Evolutionary conservation across 2,113 vertebrate species (phyloP).

Genomic region (Aptenodytes patagonicus): DNA sequence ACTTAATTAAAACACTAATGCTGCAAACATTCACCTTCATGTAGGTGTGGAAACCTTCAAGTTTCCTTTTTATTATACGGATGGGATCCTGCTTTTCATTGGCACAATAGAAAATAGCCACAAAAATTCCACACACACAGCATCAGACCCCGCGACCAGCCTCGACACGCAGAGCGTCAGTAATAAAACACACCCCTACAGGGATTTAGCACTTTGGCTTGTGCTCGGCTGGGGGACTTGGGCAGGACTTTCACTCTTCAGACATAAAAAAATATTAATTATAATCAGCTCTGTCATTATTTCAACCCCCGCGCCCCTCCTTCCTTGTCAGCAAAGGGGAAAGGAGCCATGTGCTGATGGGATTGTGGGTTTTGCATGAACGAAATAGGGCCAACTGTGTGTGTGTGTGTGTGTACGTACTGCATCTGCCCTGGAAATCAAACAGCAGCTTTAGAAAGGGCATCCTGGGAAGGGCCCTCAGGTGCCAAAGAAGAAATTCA

Average conservation of each 20-base stretch:
- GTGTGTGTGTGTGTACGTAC: neutral
- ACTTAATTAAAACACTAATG: constrained; percentile 25
- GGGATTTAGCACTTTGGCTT: constrained; percentile 65
- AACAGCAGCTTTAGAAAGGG: neutral
- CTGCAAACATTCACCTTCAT: constrained; percentile 19
- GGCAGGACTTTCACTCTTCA: constrained; percentile 78
- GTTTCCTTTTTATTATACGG: constrained; percentile 70
- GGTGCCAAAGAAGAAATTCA: constrained; percentile 29
- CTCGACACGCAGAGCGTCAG: constrained; percentile 78
- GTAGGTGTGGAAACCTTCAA: constrained; percentile 33
- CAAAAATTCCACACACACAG: constrained; percentile 83
- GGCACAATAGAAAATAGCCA: constrained; percentile 69
- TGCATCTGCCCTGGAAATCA: neutral
- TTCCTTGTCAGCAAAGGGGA: neutral
- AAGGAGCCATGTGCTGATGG: neutral
- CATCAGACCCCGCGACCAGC: constrained; percentile 76
- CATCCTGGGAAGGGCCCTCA: constrained; percentile 3
- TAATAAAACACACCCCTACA: constrained; percentile 70
- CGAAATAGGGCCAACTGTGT: neutral
- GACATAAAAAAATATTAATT: constrained; percentile 18
- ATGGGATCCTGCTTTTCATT: constrained; percentile 57
- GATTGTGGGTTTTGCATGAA: neutral
- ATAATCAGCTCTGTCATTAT: constrained; percentile 14
- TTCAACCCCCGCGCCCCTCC: neutral
- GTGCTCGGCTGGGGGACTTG: constrained; percentile 66